Conservation (phyloP, 2,797 vertebrate genomes). For the Pangasius djambal region DNA sequence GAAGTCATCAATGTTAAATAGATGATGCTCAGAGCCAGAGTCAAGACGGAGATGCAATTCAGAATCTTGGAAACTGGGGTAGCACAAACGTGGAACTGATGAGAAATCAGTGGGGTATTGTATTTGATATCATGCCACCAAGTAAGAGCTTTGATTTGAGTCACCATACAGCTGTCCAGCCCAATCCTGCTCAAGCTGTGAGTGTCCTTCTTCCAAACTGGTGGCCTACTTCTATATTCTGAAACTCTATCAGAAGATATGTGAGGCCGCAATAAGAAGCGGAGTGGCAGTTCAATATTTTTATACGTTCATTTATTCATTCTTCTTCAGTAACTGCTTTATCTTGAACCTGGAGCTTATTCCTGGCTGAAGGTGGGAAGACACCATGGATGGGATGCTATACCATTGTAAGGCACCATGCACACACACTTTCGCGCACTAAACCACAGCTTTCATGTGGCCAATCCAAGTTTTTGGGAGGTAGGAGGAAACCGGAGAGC, state of each 20-base stretch:
- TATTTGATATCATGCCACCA: constrained; percentile 6
- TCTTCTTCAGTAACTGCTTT: background rate
- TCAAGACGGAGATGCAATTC: background rate
- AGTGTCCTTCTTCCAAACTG: constrained; percentile 42
- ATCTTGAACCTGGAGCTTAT: background rate
- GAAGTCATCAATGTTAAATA: constrained; percentile 12
- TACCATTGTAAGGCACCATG: background rate
- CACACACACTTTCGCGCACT: background rate
- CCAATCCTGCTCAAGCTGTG: constrained; percentile 40
- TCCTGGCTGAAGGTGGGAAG: background rate
- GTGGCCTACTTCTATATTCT: constrained; percentile 22
- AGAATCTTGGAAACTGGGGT: background rate
- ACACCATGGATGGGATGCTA: background rate
- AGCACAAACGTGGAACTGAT: constrained; percentile 3
- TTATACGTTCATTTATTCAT: no score
- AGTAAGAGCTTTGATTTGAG: constrained; percentile 38
- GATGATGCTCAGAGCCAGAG: constrained; percentile 1
- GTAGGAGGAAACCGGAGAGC: background rate
- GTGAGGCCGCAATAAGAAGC: background rate
- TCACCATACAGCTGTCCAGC: constrained; percentile 39
- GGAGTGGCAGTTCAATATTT: no score
- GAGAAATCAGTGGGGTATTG: constrained; percentile 21
- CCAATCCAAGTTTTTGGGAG: background rate
- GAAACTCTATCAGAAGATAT: background rate
- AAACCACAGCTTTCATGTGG: background rate